These are phyloP conservation scores for Trochalopteron elliotii DNA, from an alignment of 2,113 vertebrate genomes.

Conservation along the genomic window DNA sequence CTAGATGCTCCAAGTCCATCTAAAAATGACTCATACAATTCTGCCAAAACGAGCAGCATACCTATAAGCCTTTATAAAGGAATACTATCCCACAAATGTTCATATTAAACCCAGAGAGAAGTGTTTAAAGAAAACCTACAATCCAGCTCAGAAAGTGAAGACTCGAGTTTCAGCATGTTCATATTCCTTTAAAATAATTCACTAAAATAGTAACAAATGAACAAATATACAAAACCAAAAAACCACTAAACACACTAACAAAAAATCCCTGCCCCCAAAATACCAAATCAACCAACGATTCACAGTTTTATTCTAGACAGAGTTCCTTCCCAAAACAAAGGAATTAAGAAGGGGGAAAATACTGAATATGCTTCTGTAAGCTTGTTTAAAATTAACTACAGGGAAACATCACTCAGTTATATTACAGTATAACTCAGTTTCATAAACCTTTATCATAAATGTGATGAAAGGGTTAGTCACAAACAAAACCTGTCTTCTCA, in stretches of 20 bases:
- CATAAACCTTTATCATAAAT: not conserved
- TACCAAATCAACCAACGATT: not conserved
- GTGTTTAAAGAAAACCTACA: not conserved
- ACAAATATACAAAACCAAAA: not conserved
- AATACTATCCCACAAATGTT: not conserved
- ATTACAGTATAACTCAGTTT: not conserved
- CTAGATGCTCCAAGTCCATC: not conserved
- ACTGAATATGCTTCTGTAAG: not conserved
- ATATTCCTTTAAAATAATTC: not conserved
- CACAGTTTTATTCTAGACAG: not conserved
- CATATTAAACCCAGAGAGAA: not conserved
- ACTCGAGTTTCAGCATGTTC: not conserved
- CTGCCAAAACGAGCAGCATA: conserved; percentile 5
- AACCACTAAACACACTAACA: not conserved
- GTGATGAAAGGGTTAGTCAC: not conserved
- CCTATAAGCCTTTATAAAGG: not conserved
- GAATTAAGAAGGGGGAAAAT: not conserved
- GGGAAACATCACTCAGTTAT: not conserved
- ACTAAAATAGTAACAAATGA: not conserved
- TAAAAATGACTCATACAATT: conserved; percentile 1
- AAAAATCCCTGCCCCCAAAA: not conserved
- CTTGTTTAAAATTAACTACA: not conserved
- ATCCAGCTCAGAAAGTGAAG: not conserved
- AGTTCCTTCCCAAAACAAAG: not conserved
- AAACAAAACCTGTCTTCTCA: conserved; percentile 12